phyloP scores from a whole-genome alignment of 1,140 invertebrate genomes.

The Aleiodes sp. region DNA sequence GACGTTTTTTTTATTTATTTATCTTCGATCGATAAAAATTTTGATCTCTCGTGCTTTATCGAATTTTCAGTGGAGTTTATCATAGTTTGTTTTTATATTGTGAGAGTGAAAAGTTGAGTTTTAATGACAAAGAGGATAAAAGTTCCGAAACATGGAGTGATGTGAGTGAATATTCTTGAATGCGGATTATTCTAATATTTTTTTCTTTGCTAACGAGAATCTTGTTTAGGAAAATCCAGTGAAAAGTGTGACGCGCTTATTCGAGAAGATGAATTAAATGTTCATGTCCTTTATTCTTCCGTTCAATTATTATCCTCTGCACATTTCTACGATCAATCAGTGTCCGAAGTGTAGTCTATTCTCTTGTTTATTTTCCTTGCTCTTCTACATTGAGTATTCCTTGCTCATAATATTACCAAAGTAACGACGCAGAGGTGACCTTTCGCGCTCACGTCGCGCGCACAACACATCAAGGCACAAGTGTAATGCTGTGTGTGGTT shows the following conservation, averaged over 20 bases:
- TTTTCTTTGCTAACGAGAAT: no score
- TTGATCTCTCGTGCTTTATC: not conserved
- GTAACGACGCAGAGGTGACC: constrained; percentile 37
- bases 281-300: constrained; percentile 8
- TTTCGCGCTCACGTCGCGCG: constrained; percentile 22
- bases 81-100: no score
- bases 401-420: constrained; percentile 12
- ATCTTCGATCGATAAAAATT: not conserved
- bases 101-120: no score
- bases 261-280: not conserved
- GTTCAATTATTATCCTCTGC: not conserved
- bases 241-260: constrained; percentile 6
- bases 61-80: no score
- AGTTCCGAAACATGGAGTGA: not conserved
- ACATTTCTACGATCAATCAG: constrained; percentile 17
- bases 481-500: not conserved
- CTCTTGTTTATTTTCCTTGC: constrained; percentile 5
- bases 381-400: not conserved
- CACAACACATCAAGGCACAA: not conserved
- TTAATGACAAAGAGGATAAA: not conserved
- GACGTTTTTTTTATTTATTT: constrained; percentile 11
- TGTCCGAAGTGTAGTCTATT: constrained; percentile 7
- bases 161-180: not conserved
- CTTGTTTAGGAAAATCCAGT: constrained; percentile 10
- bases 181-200: no score